phyloP scores from a whole-genome alignment of 2,113 vertebrate genomes.

The Aphyosemion australe region DNA sequence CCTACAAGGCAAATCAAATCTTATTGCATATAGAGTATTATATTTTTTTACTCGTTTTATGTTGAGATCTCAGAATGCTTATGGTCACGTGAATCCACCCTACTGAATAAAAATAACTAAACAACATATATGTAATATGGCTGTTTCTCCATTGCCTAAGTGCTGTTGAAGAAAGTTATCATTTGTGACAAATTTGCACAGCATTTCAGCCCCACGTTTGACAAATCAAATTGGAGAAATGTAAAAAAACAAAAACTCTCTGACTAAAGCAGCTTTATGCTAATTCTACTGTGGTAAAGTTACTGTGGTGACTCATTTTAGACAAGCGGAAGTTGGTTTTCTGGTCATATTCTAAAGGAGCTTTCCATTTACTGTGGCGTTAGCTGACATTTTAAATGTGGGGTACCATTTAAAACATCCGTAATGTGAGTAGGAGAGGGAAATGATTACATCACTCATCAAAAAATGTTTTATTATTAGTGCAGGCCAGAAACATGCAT shows the following conservation, averaged over 20 bases:
- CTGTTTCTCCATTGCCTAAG: no score
- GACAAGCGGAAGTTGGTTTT: background rate
- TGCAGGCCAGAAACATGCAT: background rate
- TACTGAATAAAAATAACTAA: no score
- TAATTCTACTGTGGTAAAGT: background rate
- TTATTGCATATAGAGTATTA: no score
- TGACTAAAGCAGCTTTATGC: background rate
- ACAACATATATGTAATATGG: background rate
- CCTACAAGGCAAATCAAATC: no score
- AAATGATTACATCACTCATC: slow-evolving; percentile 2
- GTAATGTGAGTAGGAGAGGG: background rate
- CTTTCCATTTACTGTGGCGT: background rate
- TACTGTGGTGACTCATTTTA: background rate
- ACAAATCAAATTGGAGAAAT: background rate
- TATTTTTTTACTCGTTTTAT: no score
- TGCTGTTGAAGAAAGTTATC: background rate
- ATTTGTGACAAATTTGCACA: background rate
- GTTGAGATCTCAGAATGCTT: no score
- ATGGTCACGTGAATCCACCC: no score
- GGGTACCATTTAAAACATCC: background rate
- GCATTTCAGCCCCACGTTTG: background rate
- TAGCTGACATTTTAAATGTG: background rate
- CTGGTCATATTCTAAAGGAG: slow-evolving; percentile 2
- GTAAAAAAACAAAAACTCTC: no score
- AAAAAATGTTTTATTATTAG: background rate